phyloP scores from a whole-genome alignment of 2,888 invertebrate genomes.

The Plemyria rubiginata region DNA sequence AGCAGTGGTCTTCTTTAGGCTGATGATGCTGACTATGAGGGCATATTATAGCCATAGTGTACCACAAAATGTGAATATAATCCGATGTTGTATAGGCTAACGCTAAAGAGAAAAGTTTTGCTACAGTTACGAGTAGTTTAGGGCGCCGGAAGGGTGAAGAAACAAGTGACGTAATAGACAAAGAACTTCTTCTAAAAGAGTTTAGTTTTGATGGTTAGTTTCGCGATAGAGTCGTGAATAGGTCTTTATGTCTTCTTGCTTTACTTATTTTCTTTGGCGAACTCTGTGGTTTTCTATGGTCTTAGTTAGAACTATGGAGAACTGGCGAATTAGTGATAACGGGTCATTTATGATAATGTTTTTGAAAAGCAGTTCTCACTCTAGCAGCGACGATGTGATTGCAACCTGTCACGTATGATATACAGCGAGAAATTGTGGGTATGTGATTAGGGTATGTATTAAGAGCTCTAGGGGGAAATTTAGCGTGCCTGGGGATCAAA shows the following conservation, averaged over 20 bases:
- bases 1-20: background rate
- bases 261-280: constrained; percentile 1
- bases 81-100: background rate
- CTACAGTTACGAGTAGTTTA: constrained; percentile 1
- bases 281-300: background rate
- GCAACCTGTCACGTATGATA: no score
- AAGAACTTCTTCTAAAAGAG: constrained; percentile 4
- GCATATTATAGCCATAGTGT: background rate
- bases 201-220: constrained; percentile 11
- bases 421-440: no score
- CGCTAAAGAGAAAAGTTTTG: constrained; percentile 3
- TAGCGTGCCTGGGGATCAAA: no score
- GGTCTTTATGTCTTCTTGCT: background rate
- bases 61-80: background rate
- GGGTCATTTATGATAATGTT: no score
- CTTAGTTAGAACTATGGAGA: no score
- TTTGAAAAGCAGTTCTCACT: no score
- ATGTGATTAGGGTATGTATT: no score
- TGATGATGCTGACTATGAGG: background rate
- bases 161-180: constrained; percentile 6
- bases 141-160: constrained; percentile 8
- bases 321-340: no score
- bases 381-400: no score
- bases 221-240: constrained; percentile 5
- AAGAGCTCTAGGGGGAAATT: no score